phyloP scores from a whole-genome alignment of 2,797 vertebrate genomes.

The Orestias chungarensis region DNA sequence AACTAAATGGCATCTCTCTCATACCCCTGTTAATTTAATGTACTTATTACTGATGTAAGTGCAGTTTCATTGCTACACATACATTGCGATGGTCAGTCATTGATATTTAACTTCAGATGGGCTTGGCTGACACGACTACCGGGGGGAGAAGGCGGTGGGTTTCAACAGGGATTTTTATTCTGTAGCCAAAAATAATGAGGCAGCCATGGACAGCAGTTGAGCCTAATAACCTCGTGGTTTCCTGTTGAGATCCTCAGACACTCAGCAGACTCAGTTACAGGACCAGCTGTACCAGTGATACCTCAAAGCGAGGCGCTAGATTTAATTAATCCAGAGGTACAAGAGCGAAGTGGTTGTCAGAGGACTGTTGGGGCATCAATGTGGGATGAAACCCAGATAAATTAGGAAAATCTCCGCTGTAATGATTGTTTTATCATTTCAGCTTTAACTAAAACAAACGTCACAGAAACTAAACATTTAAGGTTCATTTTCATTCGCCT shows the following conservation, averaged over 20 bases:
- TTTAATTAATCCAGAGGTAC: conserved; percentile 38
- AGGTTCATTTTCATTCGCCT: conserved; percentile 20
- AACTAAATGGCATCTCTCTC: conserved; percentile 51
- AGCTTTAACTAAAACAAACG: conserved; percentile 8
- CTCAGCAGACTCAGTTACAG: conserved; percentile 35
- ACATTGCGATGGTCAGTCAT: conserved; percentile 40
- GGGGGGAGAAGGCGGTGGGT: conserved; percentile 30
- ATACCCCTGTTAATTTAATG: conserved; percentile 53
- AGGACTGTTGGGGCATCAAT: neutral
- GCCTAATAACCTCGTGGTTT: conserved; percentile 47
- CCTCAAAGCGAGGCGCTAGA: conserved; percentile 34
- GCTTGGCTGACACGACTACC: conserved; percentile 31
- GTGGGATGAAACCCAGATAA: neutral
- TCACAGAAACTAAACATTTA: conserved; percentile 24
- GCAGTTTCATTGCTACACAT: conserved; percentile 51
- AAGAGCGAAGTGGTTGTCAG: conserved; percentile 1
- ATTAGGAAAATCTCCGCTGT: neutral
- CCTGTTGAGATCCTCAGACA: conserved; percentile 40
- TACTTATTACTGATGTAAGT: conserved; percentile 51
- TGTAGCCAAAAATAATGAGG: conserved; percentile 57
- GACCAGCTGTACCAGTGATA: conserved; percentile 35
- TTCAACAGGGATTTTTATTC: conserved; percentile 46
- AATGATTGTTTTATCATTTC: neutral
- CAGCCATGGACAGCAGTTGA: conserved; percentile 29
- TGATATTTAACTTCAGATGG: conserved; percentile 62